Conservation (phyloP, 2,797 vertebrate genomes). For the Lacerta bilineata region DNA sequence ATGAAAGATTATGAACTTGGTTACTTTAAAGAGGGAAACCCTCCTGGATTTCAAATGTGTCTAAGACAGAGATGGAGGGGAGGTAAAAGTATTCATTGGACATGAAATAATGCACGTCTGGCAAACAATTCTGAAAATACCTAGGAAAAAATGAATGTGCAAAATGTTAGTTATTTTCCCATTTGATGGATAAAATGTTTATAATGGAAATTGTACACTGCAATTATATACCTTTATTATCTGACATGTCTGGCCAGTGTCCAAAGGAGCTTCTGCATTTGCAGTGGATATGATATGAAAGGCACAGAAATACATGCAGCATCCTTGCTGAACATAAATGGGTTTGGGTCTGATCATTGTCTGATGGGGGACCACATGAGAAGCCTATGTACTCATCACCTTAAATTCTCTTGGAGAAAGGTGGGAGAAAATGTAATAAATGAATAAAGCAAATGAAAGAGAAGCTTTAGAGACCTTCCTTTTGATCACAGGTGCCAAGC, state of each 20-base stretch:
- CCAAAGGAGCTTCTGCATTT: neutral
- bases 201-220: neutral
- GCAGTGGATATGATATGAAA: neutral
- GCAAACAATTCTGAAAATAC: constrained; percentile 11
- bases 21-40: constrained; percentile 40
- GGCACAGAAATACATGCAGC: neutral
- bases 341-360: neutral
- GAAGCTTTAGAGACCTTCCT: too few species aligned
- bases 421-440: neutral
- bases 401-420: neutral
- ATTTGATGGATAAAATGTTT: neutral
- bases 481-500: neutral
- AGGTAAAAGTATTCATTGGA: constrained; percentile 38
- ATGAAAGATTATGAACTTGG: neutral
- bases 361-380: neutral
- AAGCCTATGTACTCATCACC: neutral
- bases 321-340: neutral
- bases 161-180: neutral
- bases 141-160: constrained; percentile 1
- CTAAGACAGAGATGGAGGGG: constrained; percentile 13
- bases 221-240: neutral
- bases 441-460: neutral
- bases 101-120: constrained; percentile 9
- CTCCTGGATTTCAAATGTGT: constrained; percentile 14
- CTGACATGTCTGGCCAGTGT: neutral